These are phyloP conservation scores for Chaetogeoica ovagalla DNA, from an alignment of 2,888 invertebrate species.

Conservation along the genomic window DNA sequence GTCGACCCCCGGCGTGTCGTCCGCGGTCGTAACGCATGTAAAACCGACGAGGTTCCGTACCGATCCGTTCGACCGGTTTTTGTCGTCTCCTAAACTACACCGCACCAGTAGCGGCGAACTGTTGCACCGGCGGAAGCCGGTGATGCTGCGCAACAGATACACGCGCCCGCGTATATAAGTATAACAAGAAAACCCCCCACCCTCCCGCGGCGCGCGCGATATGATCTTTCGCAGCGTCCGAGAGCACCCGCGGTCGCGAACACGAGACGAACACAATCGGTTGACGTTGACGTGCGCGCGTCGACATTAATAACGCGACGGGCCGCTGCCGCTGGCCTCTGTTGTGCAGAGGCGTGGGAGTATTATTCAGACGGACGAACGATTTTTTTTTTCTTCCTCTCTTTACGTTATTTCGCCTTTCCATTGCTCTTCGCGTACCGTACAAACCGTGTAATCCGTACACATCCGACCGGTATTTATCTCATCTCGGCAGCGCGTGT, in stretches of 20 bases:
- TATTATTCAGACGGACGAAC: conserved; percentile 9
- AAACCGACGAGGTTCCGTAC: conserved; percentile 37
- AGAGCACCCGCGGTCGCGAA: neutral
- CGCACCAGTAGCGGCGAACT: too few relatives aligned
- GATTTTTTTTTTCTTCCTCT: neutral
- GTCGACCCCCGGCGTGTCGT: neutral
- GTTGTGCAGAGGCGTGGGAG: conserved; percentile 45
- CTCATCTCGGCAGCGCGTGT: too few relatives aligned
- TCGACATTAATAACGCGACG: conserved; percentile 28
- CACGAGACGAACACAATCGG: conserved; percentile 19
- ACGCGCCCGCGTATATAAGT: too few relatives aligned
- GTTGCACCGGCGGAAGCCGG: too few relatives aligned
- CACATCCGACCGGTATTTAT: neutral
- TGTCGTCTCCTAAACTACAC: neutral
- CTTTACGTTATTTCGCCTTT: neutral
- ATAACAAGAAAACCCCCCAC: too few relatives aligned
- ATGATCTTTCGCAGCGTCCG: neutral
- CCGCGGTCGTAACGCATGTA: conserved; percentile 2
- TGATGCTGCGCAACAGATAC: too few relatives aligned
- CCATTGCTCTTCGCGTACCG: too few relatives aligned
- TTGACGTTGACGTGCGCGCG: conserved; percentile 49
- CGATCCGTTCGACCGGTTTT: conserved; percentile 47
- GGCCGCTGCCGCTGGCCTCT: neutral
- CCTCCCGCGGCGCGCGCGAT: conserved; percentile 12
- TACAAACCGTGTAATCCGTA: too few relatives aligned